Evolutionary conservation across 2,113 vertebrate genomes (phyloP).

Genomic region (Pongo abelii): DNA sequence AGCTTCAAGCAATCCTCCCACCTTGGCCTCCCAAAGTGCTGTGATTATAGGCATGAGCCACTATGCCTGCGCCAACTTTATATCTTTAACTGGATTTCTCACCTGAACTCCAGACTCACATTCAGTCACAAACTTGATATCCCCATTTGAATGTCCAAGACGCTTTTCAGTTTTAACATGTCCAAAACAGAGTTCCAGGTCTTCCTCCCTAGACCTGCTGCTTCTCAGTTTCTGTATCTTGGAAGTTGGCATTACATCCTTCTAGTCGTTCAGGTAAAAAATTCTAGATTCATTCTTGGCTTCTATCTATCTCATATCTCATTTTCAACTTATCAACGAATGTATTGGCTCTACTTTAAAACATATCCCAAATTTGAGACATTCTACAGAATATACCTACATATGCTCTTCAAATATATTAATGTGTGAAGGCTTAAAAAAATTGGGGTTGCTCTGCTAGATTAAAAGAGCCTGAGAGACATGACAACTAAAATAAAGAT

Average conservation of each 20-base stretch:
- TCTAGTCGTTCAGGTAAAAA: not conserved
- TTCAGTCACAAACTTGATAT: not conserved
- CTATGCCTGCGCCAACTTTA: not conserved
- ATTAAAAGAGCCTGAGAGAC: not conserved
- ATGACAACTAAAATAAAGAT: not conserved
- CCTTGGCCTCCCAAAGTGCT: not conserved
- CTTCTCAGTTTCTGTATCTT: not conserved
- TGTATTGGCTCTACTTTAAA: not conserved
- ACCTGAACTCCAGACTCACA: not conserved
- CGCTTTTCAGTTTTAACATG: not conserved
- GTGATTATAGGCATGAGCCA: not conserved
- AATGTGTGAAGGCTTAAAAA: not conserved
- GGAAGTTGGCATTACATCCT: not conserved
- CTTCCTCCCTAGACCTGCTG: not conserved
- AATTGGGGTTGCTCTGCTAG: not conserved
- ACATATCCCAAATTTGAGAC: not conserved
- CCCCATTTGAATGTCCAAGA: not conserved
- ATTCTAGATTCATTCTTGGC: not conserved
- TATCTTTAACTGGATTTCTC: not conserved
- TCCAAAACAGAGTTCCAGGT: not conserved
- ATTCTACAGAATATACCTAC: not conserved
- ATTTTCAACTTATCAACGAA: not conserved
- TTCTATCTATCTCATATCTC: not conserved
- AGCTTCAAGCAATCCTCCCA: not conserved
- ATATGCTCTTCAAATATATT: not conserved